Conservation (phyloP, 2,113 vertebrate genomes). For the Phylloscopus trochilus region DNA sequence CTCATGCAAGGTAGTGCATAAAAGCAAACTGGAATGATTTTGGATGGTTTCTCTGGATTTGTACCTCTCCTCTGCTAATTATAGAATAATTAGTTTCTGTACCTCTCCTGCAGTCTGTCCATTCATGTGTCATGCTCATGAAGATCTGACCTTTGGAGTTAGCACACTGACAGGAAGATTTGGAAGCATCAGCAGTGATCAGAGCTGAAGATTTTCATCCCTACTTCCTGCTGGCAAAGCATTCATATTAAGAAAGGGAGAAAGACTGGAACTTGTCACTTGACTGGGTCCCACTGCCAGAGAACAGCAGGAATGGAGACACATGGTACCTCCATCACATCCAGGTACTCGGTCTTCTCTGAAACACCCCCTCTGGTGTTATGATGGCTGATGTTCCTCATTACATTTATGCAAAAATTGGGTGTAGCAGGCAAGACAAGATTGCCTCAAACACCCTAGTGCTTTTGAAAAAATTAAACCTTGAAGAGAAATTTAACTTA, state of each 20-base stretch:
- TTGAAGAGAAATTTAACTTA: background rate
- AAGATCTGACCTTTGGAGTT: background rate
- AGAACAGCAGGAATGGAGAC: background rate
- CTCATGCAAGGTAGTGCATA: background rate
- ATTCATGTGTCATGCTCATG: rapidly evolving
- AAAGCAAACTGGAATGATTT: background rate
- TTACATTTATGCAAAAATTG: background rate
- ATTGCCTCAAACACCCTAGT: background rate
- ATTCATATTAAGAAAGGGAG: background rate
- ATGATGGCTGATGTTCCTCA: background rate
- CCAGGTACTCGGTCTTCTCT: rapidly evolving
- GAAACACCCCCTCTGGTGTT: background rate
- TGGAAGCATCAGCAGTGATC: background rate
- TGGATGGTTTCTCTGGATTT: background rate
- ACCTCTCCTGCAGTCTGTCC: background rate
- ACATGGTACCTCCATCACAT: rapidly evolving
- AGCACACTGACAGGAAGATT: background rate
- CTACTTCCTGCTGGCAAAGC: background rate
- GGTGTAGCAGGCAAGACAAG: background rate
- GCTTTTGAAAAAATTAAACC: background rate
- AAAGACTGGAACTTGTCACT: background rate
- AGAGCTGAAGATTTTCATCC: background rate
- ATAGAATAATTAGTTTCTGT: background rate
- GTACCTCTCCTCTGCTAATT: background rate
- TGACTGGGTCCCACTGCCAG: background rate